phyloP scores from a whole-genome alignment of 2,797 vertebrate genomes.

The Eidolon dupreanum region DNA sequence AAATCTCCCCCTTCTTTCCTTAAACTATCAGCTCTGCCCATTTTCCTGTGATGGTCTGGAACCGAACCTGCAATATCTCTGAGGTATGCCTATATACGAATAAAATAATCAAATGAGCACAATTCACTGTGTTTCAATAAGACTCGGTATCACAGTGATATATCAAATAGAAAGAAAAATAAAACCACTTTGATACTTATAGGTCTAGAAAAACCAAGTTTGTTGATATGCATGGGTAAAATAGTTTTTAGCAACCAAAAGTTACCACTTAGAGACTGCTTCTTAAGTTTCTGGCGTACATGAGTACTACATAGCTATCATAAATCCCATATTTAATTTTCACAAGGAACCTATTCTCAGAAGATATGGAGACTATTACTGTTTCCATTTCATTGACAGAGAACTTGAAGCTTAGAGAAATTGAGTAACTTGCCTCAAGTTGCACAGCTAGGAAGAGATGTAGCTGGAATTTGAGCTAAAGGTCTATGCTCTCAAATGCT shows the following conservation, averaged over 20 bases:
- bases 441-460: background rate
- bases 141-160: background rate
- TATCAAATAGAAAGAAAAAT: conserved; percentile 10
- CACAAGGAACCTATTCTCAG: background rate
- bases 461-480: background rate
- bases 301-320: background rate
- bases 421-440: background rate
- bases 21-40: background rate
- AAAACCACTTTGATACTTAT: background rate
- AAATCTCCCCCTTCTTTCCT: background rate
- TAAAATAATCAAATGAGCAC: background rate
- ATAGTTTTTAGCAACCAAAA: background rate
- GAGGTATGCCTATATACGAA: background rate
- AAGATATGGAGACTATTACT: background rate
- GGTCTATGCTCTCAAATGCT: background rate
- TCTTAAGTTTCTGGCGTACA: background rate
- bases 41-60: background rate
- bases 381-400: background rate
- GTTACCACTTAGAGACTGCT: background rate
- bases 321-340: background rate
- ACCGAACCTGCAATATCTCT: background rate
- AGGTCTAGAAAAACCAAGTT: background rate
- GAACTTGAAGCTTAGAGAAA: background rate
- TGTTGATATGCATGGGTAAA: background rate
- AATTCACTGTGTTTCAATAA: background rate